Evolutionary conservation across 2,888 invertebrate genomes (phyloP).

Genomic region (Synanthedon tipuliformis): DNA sequence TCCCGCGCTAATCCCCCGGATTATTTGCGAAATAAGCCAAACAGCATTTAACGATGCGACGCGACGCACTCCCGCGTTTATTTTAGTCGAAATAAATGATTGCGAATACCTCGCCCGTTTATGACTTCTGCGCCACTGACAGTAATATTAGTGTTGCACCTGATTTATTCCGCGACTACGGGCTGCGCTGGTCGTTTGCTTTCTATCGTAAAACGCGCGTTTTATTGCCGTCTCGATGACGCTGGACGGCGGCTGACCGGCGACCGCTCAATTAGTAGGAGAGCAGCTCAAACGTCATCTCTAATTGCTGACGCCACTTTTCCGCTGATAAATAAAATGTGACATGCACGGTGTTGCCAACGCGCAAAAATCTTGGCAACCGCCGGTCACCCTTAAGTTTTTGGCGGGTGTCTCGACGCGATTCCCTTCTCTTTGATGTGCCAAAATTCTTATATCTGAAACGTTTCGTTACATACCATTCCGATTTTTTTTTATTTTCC

Average conservation of each 20-base stretch:
- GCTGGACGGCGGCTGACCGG: slow-evolving; percentile 5
- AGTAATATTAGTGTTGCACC: slow-evolving; percentile 49
- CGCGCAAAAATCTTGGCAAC: slow-evolving; percentile 22
- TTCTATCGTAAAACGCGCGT: slow-evolving; percentile 36
- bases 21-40: slow-evolving; percentile 47
- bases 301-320: slow-evolving; percentile 7
- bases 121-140: slow-evolving; percentile 43
- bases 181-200: slow-evolving; percentile 14
- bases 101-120: slow-evolving; percentile 35
- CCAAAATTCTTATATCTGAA: slow-evolving; percentile 20
- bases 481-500: neutral
- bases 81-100: slow-evolving; percentile 40
- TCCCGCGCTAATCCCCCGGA: slow-evolving; percentile 44
- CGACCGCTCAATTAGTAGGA: slow-evolving; percentile 31
- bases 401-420: slow-evolving; percentile 12
- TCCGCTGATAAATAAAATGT: slow-evolving; percentile 12
- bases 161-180: slow-evolving; percentile 46
- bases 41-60: slow-evolving; percentile 47
- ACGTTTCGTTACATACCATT: slow-evolving; percentile 4
- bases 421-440: slow-evolving; percentile 16
- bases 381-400: slow-evolving; percentile 7
- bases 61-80: slow-evolving; percentile 24
- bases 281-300: slow-evolving; percentile 17
- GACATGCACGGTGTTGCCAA: slow-evolving; percentile 20
- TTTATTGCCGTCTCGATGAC: slow-evolving; percentile 34